Percentiles rank a stretch among this genome's conserved stretches.
phyloP scores from a whole-genome alignment of 2,797 vertebrate species.

The Balearica regulorum region DNA sequence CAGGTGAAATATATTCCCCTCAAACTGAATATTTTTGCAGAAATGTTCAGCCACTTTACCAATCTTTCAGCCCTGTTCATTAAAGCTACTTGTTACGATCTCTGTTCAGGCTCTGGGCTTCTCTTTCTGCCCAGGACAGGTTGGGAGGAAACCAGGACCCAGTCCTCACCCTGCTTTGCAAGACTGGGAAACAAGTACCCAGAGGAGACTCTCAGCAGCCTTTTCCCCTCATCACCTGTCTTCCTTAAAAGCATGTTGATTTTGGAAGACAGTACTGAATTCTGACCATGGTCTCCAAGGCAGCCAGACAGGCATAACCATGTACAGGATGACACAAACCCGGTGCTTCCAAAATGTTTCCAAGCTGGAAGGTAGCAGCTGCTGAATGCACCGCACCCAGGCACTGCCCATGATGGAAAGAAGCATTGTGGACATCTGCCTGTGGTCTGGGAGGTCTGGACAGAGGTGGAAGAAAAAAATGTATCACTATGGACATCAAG shows the following conservation, averaged over 20 bases:
- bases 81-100: not conserved
- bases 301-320: not conserved
- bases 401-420: not conserved
- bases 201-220: not conserved
- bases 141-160: not conserved
- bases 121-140: not conserved
- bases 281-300: not conserved
- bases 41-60: not conserved
- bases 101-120: not conserved
- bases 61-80: not conserved
- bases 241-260: not conserved
- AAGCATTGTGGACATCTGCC: not conserved
- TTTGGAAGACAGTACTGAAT: not conserved
- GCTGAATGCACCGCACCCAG: not conserved
- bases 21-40: not conserved
- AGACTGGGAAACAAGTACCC: not conserved
- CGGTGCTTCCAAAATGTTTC: not conserved
- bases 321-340: not conserved
- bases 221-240: not conserved
- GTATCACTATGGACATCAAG: not conserved
- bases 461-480: not conserved
- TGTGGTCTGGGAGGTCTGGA: not conserved
- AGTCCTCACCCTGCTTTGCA: not conserved
- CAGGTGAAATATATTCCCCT: not conserved
- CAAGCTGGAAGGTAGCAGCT: not conserved